phyloP scores from a whole-genome alignment of 2,888 invertebrate species.

The Thalpophila matura region DNA sequence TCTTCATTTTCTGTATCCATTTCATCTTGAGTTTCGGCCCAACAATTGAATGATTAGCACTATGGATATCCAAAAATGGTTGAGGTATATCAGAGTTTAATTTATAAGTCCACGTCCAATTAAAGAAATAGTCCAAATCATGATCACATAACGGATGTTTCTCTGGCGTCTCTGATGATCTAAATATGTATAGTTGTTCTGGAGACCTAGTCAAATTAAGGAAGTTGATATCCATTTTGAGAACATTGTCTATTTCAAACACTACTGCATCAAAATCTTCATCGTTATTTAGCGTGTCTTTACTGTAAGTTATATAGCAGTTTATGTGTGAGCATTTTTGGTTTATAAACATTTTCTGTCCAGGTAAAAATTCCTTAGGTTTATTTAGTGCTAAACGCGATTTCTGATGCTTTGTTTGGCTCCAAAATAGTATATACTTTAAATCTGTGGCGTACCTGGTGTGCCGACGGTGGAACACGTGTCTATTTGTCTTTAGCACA shows the following conservation, averaged over 20 bases:
- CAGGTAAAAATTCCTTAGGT: constrained; percentile 62
- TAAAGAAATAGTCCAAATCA: constrained; percentile 81
- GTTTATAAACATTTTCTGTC: constrained; percentile 77
- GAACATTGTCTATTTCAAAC: constrained; percentile 74
- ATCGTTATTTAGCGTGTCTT: constrained; percentile 66
- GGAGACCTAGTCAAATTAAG: constrained; percentile 71
- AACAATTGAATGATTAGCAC: constrained; percentile 66
- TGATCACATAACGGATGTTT: constrained; percentile 77
- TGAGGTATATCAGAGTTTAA: constrained; percentile 81
- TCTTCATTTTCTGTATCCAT: constrained; percentile 75
- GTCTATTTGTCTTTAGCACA: constrained; percentile 54
- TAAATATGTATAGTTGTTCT: constrained; percentile 81
- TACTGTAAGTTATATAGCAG: constrained; percentile 82
- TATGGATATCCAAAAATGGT: constrained; percentile 76
- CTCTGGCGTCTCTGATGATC: constrained; percentile 77
- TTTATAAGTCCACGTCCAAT: constrained; percentile 86
- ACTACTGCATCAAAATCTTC: constrained; percentile 81
- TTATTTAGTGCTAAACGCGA: constrained; percentile 51
- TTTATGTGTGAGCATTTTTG: constrained; percentile 81
- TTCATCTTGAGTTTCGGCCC: constrained; percentile 74
- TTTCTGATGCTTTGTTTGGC: constrained; percentile 55
- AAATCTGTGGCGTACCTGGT: constrained; percentile 76
- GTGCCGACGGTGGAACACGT: constrained; percentile 31
- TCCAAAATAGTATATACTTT: constrained; percentile 84
- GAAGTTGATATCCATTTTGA: constrained; percentile 62